Evolutionary conservation across 2,113 vertebrate species (phyloP).

Genomic region (Urocitellus parryii): DNA sequence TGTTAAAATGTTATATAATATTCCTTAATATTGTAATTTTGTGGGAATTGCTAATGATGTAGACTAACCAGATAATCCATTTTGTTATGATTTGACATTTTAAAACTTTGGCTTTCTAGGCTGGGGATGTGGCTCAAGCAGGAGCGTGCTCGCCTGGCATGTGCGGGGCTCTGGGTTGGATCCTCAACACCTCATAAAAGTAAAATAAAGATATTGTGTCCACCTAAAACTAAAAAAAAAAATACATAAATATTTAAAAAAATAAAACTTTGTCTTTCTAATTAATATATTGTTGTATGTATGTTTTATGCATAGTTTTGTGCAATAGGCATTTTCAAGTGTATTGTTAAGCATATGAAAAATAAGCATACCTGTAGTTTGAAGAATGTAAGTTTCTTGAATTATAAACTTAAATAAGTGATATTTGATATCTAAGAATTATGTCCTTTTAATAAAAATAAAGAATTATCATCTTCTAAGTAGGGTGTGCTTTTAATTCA

Average conservation of each 20-base stretch:
- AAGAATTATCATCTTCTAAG: slow-evolving; percentile 1
- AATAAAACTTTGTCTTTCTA: background rate
- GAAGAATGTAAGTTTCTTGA: slow-evolving; percentile 44
- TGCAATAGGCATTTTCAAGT: slow-evolving; percentile 20
- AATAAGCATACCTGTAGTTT: slow-evolving; percentile 35
- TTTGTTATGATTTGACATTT: slow-evolving; percentile 11
- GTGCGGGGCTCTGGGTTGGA: too few species aligned
- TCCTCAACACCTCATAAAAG: too few species aligned
- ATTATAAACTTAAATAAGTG: background rate
- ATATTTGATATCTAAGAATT: slow-evolving; percentile 35
- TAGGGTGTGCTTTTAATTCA: slow-evolving; percentile 52
- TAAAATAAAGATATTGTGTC: too few species aligned
- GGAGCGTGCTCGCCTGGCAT: too few species aligned
- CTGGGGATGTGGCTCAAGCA: too few species aligned
- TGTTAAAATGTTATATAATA: background rate
- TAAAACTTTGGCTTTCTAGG: background rate
- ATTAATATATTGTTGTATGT: background rate
- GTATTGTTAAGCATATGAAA: slow-evolving; percentile 27
- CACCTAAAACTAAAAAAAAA: too few species aligned
- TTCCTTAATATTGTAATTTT: slow-evolving; percentile 42
- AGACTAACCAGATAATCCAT: background rate
- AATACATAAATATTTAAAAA: too few species aligned
- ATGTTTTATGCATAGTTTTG: background rate
- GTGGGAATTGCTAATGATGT: slow-evolving; percentile 1
- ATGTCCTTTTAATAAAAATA: slow-evolving; percentile 20